Conservation (phyloP, 1,140 invertebrate genomes). For the Acromyrmex heyeri region DNA sequence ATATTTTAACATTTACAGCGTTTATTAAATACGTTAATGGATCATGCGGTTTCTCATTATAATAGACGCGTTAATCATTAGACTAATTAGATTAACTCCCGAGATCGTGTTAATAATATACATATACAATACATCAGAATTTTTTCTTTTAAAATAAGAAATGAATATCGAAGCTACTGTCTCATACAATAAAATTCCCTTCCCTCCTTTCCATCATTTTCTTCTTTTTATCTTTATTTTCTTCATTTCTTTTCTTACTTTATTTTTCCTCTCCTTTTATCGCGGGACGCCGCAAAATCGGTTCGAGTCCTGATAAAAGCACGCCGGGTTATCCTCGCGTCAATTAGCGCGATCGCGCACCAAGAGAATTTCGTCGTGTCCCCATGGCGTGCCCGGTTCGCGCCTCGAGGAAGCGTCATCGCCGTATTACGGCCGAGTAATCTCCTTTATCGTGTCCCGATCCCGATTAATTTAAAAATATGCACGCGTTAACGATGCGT, state of each 20-base stretch:
- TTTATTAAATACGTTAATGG: too few species aligned
- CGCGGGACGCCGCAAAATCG: constrained; percentile 18
- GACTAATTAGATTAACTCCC: too few species aligned
- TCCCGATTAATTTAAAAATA: constrained; percentile 62
- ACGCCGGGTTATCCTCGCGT: constrained; percentile 39
- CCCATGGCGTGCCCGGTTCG: constrained; percentile 19
- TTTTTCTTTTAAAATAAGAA: constrained; percentile 10
- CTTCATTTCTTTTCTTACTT: background rate
- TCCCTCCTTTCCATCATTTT: background rate
- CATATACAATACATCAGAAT: background rate
- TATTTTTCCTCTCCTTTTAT: constrained; percentile 24
- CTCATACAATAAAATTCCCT: constrained; percentile 6
- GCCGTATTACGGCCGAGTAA: constrained; percentile 44
- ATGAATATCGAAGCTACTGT: background rate
- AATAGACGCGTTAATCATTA: too few species aligned
- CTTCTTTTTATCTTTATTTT: background rate
- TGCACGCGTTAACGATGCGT: constrained; percentile 47
- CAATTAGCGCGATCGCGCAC: constrained; percentile 52
- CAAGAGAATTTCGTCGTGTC: constrained; percentile 39
- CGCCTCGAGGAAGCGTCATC: constrained; percentile 49
- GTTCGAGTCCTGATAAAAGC: constrained; percentile 38
- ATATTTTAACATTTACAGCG: too few species aligned
- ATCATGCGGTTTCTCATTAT: too few species aligned
- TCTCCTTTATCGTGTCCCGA: constrained; percentile 60
- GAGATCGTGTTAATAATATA: background rate